Evolutionary conservation across 2,113 vertebrate genomes (phyloP), one percentile per base, ranked within the genome.

Genomic region (Mungos mungo): DNA sequence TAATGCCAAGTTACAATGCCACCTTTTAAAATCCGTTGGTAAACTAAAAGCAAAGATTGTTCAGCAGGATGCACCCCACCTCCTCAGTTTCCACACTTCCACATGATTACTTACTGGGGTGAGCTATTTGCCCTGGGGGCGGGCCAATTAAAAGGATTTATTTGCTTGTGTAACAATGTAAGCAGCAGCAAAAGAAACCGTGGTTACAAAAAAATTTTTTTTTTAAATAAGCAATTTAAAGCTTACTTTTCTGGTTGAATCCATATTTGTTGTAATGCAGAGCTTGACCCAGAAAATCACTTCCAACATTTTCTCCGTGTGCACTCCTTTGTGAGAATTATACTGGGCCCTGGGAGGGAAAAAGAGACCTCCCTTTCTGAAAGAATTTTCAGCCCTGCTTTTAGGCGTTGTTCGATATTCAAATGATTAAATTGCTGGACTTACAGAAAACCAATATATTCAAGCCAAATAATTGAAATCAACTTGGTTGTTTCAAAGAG

Each of bases 11-110:
- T 96, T 96, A 97, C 96, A 97, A 95, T 97, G 97, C 97, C 2
- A 63, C 95, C 94, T 97, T 97, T 98, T 95, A 95, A 98, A 98
- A 93, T 90, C 90, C 57, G 81, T 96, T 98, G 95, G 92, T 98
- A 98, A 98, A 98, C 98, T 97, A 96, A 98, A 97, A 98, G 97
- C 92, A 88, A 96, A 98, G 90, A 89, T 86, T 93, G 95, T 97
- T 96, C 97, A 94, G 92, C 96, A 96, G 90, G 84, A 90, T 66
- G 76, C 93, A 79, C 84, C 97, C 86, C 74, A 76, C 57, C 90
- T 96, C 95, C 5, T 16, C 90, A 97, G 87, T 47, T 81, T 93
- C 38, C 35, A 88, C 71, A 87, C 91, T 86, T 83, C 47, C 71
- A 63, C 60, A 80, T 93, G 92, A 97, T 93, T 85, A 80, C 92